Evolutionary conservation across 2,888 invertebrate species (phyloP), one percentile per base, ranked within the genome.

Genomic region (Scotopteryx bipunctaria): DNA sequence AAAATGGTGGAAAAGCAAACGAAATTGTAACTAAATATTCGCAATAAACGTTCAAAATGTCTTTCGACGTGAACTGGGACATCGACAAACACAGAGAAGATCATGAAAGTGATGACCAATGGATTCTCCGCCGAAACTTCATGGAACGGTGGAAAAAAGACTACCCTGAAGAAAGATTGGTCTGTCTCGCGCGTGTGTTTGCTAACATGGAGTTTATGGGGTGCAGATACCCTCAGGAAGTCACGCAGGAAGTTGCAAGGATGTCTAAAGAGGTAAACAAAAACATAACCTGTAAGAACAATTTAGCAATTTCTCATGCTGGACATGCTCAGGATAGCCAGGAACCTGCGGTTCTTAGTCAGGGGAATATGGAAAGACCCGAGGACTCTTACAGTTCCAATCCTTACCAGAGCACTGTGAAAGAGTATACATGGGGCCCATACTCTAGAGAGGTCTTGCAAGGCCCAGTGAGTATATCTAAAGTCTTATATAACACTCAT

Each of bases 71-170:
- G 0, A 86, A 91, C 64, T 96, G 96, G 95, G 92, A 96, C 67
- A 85, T 96, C 1, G 94, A 96, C 23, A 89, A 92, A 57, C 94
- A 95, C 67, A 93, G 91, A 76, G 93, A 94, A 53, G 95, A 94
- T 52, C 94, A 95, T 69, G 98, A 98, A 83, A 95, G 95, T 62
- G 95, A 96, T 13, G 96, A 97, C 56, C 98, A 98, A 71, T 98
- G 98, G 98, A 91, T 93, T 55, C 82, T 98, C 44, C 91, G 97
- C 33, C 93, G 92, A 63, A 91, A 92, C 32, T 99, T 98, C 76
- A 93, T 98, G 88, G 81, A 93, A 35, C 88, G 92, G 5, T 96
- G 98, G 89, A 94, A 95, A 73, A 91, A 93, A n/a, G 68, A 87
- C 29, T 92, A 92, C 65, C 73, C 91, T 1, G 86, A 91, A 66